Conservation (phyloP, 92 coral and sea anemone species). For the Chrysogorgia sp. region DNA sequence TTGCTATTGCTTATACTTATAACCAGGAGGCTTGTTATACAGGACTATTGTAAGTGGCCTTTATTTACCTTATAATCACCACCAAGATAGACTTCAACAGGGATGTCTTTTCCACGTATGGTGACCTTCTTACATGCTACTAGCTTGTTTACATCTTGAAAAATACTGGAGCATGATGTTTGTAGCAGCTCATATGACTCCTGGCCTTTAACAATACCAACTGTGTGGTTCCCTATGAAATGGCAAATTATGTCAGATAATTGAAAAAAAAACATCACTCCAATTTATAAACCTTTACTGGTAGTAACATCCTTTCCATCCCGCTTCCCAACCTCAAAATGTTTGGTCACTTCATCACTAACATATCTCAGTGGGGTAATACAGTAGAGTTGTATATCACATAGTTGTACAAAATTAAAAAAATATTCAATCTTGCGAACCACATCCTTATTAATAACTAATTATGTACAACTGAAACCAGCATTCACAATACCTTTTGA, state of each 20-base stretch:
- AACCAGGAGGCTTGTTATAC: too few species aligned
- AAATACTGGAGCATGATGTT: constrained; percentile 40
- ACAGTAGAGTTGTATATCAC: neutral
- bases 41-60: too few species aligned
- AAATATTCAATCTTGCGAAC: neutral
- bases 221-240: constrained; percentile 43
- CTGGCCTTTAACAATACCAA: constrained; percentile 48
- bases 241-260: neutral
- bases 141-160: constrained; percentile 42
- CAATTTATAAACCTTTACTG: too few species aligned
- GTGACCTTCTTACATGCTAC: constrained; percentile 15
- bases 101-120: constrained; percentile 44
- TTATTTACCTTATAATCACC: constrained; percentile 58
- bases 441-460: neutral
- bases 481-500: constrained; percentile 15
- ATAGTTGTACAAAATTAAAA: neutral
- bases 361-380: too few species aligned
- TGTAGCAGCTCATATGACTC: constrained; percentile 41
- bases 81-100: constrained; percentile 44
- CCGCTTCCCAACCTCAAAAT: too few species aligned
- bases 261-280: too few species aligned
- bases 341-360: too few species aligned
- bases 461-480: neutral
- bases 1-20: too few species aligned
- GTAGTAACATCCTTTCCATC: too few species aligned